Percentiles rank a stretch among this genome's conserved stretches.
Conservation (phyloP, 2,113 vertebrate genomes). For the Seriola aureovittata region DNA sequence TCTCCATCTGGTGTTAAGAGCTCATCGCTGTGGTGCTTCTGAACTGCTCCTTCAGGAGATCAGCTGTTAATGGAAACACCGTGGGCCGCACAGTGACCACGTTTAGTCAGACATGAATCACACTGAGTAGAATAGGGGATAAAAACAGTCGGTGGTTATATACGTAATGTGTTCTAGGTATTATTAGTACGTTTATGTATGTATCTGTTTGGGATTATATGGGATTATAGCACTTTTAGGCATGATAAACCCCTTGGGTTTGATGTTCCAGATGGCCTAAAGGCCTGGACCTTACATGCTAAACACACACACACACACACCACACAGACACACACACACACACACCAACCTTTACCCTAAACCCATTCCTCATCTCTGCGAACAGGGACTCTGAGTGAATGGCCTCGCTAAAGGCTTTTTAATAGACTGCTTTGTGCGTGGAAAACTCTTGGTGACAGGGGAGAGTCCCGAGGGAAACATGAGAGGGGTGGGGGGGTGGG, state of each 20-base stretch:
- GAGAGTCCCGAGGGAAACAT: conserved; percentile 45
- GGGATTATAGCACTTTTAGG: conserved; percentile 41
- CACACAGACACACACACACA: conserved; percentile 22
- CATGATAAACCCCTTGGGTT: background rate
- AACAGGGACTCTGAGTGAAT: conserved; percentile 56
- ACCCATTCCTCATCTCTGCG: conserved; percentile 59
- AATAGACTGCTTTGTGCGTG: conserved; percentile 74
- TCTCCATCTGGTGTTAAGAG: background rate
- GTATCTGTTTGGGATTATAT: conserved; percentile 38
- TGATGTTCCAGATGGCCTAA: conserved; percentile 24
- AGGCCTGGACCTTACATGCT: conserved; percentile 46
- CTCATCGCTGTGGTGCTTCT: background rate
- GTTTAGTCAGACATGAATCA: background rate
- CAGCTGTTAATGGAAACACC: background rate
- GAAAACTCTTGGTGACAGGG: conserved; percentile 49
- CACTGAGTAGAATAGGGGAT: background rate
- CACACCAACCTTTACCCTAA: conserved; percentile 51
- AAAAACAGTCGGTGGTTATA: background rate
- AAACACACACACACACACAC: conserved; percentile 29
- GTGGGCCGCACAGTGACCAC: background rate
- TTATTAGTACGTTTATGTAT: background rate
- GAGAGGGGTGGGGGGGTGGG: too few species aligned
- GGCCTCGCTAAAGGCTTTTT: conserved; percentile 74
- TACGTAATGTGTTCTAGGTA: background rate
- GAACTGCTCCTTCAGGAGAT: background rate